Base-by-base conservation (phyloP, 2,797 vertebrate species). In the Gallirallus australis region DNA sequence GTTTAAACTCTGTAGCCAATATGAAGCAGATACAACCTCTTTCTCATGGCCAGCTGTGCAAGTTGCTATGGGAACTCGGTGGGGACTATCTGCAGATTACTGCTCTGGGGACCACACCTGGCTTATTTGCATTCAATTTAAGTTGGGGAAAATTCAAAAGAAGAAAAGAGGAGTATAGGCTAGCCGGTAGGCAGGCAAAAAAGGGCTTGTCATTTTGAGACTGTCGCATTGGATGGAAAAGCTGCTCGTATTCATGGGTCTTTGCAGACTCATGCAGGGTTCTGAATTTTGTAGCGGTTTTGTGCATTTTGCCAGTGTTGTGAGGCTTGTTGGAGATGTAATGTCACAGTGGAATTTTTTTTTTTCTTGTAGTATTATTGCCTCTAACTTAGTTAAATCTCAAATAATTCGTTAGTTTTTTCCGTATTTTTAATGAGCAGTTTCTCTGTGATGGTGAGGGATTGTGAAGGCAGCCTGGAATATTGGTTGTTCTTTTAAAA, bases 51-150 rank as follows among this genome's bases (percentile, higher is more conserved):
- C 97, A 97, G 96, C 97, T 97, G 96, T 97, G 95, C 82, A 61
- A 94, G 94, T 98, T 97, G 95, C 97, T 97, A 91, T 97, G 96
- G 97, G 95, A 97, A 97, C 97, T 95, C 96, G 76, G 90, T 97
- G 85, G 94, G 96, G 89, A 91, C 95, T 94, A 31, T 96, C 89
- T 94, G 88, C 94, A 89, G 81, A 94, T 97, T 92, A 64, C 90
- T 94, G 80, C 96, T 97, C 72, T 92, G 83, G 96, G 92, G 96
- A 97, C 96, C 96, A 98, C 97, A 98, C 97, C 97, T 98, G 97
- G 81, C 52, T 97, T 95, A 97, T 98, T 98, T 98, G 97, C 95
- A 98, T 98, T 96, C 93, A 89, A 50, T 97, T 97, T 97, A 97
- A 98, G 57, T 97, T 97, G 96, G 92, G 93, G 89, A 31, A 96